These are phyloP conservation scores for Pangasianodon hypophthalmus DNA, from an alignment of 2,113 vertebrate species.

Conservation along the genomic window DNA sequence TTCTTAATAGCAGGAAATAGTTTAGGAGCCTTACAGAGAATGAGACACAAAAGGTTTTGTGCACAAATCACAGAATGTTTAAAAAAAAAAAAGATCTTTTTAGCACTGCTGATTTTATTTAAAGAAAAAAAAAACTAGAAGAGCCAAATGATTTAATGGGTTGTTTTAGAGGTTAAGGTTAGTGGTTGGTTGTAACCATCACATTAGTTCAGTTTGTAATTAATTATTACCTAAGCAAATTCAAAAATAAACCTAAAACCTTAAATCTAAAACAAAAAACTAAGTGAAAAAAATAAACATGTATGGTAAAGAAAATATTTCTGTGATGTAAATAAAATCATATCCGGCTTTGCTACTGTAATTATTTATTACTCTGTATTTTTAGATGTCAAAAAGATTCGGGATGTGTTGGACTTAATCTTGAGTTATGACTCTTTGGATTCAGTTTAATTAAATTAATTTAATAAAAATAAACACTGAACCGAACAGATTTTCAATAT, in stretches of 20 bases:
- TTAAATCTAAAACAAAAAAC: background rate
- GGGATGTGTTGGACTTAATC: too few relatives aligned
- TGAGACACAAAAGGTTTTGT: background rate
- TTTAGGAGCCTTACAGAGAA: background rate
- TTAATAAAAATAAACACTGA: too few relatives aligned
- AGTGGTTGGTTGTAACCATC: too few relatives aligned
- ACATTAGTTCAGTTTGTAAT: background rate
- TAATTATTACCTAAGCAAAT: background rate
- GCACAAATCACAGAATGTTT: background rate
- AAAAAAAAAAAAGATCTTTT: too few relatives aligned
- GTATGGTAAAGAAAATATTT: background rate
- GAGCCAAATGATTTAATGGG: too few relatives aligned
- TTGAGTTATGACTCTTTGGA: too few relatives aligned
- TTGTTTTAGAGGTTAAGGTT: too few relatives aligned
- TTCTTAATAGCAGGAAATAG: background rate
- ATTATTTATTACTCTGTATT: background rate
- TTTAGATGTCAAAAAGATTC: too few relatives aligned
- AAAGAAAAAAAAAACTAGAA: too few relatives aligned
- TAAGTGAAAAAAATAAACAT: background rate
- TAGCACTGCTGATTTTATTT: background rate
- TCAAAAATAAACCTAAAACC: background rate
- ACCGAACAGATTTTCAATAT: too few relatives aligned
- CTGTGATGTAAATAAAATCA: background rate
- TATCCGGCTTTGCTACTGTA: background rate
- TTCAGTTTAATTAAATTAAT: too few relatives aligned